phyloP scores from a whole-genome alignment of 2,888 invertebrate genomes.

The Helicoverpa assulta region DNA sequence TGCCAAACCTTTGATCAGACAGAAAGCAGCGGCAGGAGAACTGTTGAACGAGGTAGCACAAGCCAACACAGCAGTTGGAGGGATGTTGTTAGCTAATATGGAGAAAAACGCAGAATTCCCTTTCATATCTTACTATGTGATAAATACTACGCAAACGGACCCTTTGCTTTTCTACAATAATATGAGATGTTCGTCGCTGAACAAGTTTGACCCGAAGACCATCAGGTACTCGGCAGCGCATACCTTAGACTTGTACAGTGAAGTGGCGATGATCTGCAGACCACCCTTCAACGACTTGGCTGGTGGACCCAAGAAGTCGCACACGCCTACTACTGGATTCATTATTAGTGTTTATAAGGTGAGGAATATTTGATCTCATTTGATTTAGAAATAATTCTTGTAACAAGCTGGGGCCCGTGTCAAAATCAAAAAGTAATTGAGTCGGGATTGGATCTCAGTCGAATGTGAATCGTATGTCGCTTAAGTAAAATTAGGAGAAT shows the following conservation, averaged over 20 bases:
- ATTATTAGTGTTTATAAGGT: conserved; percentile 97
- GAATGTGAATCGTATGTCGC: too few relatives aligned
- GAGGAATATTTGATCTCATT: not conserved
- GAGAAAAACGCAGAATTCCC: conserved; percentile 97
- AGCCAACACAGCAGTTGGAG: conserved; percentile 94
- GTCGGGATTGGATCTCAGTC: too few relatives aligned
- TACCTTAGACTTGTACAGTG: conserved; percentile 96
- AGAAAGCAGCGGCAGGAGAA: conserved; percentile 94
- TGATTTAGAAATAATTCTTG: too few relatives aligned
- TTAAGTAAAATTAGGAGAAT: too few relatives aligned
- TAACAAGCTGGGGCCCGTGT: too few relatives aligned
- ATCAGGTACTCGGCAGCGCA: conserved; percentile 96
- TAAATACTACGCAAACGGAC: conserved; percentile 96
- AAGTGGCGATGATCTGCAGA: conserved; percentile 97
- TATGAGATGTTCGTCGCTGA: conserved; percentile 95
- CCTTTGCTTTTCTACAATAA: conserved; percentile 96
- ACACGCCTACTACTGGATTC: conserved; percentile 95
- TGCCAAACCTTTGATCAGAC: conserved; percentile 94
- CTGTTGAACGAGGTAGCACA: conserved; percentile 93
- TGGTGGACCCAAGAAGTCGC: conserved; percentile 94
- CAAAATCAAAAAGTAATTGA: too few relatives aligned
- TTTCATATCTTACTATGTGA: conserved; percentile 97
- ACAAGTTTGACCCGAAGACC: conserved; percentile 95
- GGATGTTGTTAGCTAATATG: conserved; percentile 97
- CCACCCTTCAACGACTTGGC: conserved; percentile 95